Conservation (phyloP, 2,113 vertebrate species). For the Polyodon spathula region DNA sequence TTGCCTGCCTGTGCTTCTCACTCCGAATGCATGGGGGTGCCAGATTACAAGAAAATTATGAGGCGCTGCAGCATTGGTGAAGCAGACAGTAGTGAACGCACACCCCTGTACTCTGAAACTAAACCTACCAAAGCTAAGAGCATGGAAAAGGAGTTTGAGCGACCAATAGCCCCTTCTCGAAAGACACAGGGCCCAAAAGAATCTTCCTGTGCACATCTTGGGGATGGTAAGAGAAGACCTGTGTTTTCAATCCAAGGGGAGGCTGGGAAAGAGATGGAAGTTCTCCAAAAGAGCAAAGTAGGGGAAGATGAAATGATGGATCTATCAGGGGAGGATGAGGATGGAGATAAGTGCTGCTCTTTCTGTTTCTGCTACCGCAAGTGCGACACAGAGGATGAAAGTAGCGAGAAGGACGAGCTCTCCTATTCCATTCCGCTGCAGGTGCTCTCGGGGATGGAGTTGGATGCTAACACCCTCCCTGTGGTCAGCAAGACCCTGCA, state of each 20-base stretch:
- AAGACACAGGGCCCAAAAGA: conserved; percentile 69
- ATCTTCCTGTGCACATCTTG: conserved; percentile 68
- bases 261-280: conserved; percentile 23
- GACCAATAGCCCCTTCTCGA: conserved; percentile 65
- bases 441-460: conserved; percentile 84
- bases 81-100: conserved; percentile 70
- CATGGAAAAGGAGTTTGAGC: conserved; percentile 74
- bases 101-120: conserved; percentile 71
- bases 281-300: conserved; percentile 48
- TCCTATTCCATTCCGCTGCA: conserved; percentile 94
- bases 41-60: conserved; percentile 79
- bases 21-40: conserved; percentile 68
- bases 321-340: conserved; percentile 68
- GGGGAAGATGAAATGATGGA: conserved; percentile 61
- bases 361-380: conserved; percentile 97
- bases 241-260: conserved; percentile 76
- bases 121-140: conserved; percentile 69
- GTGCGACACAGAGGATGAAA: conserved; percentile 79
- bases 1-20: conserved; percentile 66
- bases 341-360: conserved; percentile 85
- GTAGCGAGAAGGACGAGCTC: conserved; percentile 90
- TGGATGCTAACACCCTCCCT: conserved; percentile 75
- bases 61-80: conserved; percentile 83
- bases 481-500: conserved; percentile 90
- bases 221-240: conserved; percentile 69